Base-by-base conservation (phyloP, 2,113 vertebrate species). In the Pituophis catenifer region DNA sequence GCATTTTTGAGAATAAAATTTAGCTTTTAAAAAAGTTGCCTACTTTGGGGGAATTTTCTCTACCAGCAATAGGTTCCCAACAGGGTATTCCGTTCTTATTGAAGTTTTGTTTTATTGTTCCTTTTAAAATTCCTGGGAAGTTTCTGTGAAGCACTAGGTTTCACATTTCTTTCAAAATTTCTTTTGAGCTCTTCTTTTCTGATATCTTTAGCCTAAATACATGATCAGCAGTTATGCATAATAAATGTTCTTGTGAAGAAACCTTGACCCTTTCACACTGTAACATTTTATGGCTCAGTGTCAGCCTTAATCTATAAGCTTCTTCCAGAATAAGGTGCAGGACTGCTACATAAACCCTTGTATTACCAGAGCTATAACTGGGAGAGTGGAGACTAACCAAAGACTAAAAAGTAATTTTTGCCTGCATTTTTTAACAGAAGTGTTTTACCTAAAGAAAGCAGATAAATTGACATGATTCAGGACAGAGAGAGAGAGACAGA, bases 381-480 rank as follows among this genome's bases (percentile, higher is more conserved):
- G 65, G 21, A 59, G 23, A 94, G 75, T 88, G 54, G 24, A 93
- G 91, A 92, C 29, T 92, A 93, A 23, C 89, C 89, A 94, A 93
- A 48, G 89, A 52, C 3, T 3, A 88, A 96, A 57, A 94, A 58
- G 57, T 58, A 95, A 91, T 55, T 53, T 90, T 91, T 70, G 33
- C 29, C 85, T 81, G 88, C 17, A 9, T 59, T 50, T 93, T 94
- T 70, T 17, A 70, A 91, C 62, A 65, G 12, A 89, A 92, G 86
- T n/a, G 5, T 65, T 33, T 53, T 91, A 85, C 86, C 94, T 95
- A 94, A 93, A 58, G 93, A 94, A 93, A 95, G 87, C 54, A 96
- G 96, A 94, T 91, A 94, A 95, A 94, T 92, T 26, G 57, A 94
- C 89, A 92, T 93, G 92, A 95, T 97, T 91, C 92, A 96, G 86